A percentile compares a stretch with the other conserved stretches of the same genome.
phyloP scores from a whole-genome alignment of 1,140 invertebrate genomes.

The Caenorhabditis brenneri region DNA sequence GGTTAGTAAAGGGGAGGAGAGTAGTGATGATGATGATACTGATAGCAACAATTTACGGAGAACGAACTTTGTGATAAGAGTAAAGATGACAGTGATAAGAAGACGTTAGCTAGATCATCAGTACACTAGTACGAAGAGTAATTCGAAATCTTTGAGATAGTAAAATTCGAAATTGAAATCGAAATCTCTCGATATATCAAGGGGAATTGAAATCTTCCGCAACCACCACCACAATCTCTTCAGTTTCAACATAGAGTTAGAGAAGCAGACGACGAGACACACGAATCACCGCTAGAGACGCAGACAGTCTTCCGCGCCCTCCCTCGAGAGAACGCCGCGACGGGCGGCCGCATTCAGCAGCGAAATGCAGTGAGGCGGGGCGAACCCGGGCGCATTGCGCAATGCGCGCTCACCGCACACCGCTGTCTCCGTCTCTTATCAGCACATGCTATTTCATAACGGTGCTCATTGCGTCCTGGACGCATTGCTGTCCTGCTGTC shows the following conservation, averaged over 20 bases:
- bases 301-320: neutral
- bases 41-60: neutral
- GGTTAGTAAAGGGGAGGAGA: neutral
- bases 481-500: constrained; percentile 34
- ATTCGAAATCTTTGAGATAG: neutral
- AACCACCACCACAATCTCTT: neutral
- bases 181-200: neutral
- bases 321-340: constrained; percentile 15
- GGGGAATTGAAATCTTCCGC: constrained; percentile 2
- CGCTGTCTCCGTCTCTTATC: neutral
- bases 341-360: neutral
- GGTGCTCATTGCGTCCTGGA: neutral
- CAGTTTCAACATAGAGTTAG: neutral
- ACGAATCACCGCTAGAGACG: neutral
- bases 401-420: constrained; percentile 27
- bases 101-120: neutral
- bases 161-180: neutral
- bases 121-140: neutral
- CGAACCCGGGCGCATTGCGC: neutral
- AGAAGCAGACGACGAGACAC: neutral
- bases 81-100: neutral
- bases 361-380: neutral
- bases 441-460: neutral
- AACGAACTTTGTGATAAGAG: neutral
- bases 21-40: too few species aligned